Conservation (phyloP, 2,797 vertebrate genomes). For the Gadopsis bispinosus region DNA sequence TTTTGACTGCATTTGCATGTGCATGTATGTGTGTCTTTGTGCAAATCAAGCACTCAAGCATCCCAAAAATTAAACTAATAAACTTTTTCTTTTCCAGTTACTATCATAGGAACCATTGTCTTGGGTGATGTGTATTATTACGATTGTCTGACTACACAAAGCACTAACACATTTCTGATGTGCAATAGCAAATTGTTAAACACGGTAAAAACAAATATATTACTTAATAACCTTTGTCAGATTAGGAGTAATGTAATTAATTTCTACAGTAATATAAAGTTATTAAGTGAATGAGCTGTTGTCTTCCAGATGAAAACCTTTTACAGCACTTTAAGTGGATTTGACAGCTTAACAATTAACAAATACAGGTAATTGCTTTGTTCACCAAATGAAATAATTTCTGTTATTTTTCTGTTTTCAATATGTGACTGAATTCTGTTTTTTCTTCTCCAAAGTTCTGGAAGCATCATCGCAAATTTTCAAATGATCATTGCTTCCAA, state of each 20-base stretch:
- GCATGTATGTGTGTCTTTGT: background rate
- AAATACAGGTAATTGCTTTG: slow-evolving; percentile 61
- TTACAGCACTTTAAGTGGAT: slow-evolving; percentile 73
- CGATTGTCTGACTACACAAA: fast-evolving
- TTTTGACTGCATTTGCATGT: background rate
- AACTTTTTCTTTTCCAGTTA: slow-evolving; percentile 59
- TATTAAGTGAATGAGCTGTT: background rate
- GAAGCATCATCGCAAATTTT: slow-evolving; percentile 66
- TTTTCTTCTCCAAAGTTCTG: slow-evolving; percentile 40
- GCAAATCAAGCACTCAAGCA: background rate
- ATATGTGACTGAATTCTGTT: slow-evolving; percentile 3
- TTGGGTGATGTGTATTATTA: fast-evolving
- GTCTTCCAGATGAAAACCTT: slow-evolving; percentile 57
- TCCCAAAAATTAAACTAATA: background rate
- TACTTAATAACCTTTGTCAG: background rate
- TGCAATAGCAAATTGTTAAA: fast-evolving
- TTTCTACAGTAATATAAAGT: background rate
- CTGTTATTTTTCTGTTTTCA: background rate
- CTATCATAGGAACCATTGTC: slow-evolving; percentile 35
- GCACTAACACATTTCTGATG: fast-evolving
- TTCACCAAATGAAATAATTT: background rate
- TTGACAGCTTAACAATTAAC: slow-evolving; percentile 58
- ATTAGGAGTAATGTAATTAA: background rate
- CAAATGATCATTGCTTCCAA: background rate
- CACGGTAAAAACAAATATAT: slow-evolving; percentile 25